phyloP scores from a whole-genome alignment of 1,140 invertebrate species.

The Aphaenogaster ashmeadi region DNA sequence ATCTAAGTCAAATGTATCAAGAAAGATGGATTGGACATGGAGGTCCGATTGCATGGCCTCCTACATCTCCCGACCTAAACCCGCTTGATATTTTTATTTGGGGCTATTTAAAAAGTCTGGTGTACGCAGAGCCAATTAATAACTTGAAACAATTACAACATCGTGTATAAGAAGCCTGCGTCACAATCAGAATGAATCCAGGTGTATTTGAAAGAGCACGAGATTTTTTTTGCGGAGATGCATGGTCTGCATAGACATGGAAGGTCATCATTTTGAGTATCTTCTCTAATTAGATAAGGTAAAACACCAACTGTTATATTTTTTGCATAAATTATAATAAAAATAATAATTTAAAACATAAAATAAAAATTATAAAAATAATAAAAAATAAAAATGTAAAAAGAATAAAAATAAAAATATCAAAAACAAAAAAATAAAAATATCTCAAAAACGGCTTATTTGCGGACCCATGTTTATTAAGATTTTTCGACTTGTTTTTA shows the following conservation, averaged over 20 bases:
- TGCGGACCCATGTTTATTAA: no score
- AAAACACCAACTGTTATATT: neutral
- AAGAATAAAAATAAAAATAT: no score
- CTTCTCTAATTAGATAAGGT: neutral
- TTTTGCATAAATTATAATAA: slow-evolving; percentile 8
- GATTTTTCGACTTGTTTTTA: no score
- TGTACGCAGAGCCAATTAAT: neutral
- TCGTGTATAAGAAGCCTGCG: neutral
- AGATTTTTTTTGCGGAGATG: neutral
- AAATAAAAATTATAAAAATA: no score
- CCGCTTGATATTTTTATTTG: neutral
- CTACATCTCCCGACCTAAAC: neutral
- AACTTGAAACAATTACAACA: neutral
- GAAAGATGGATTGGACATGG: no score
- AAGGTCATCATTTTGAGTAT: neutral
- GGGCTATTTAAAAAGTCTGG: neutral
- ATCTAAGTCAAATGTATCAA: no score
- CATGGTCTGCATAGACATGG: neutral
- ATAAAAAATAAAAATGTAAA: no score
- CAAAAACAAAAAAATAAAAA: no score
- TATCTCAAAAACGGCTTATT: no score
- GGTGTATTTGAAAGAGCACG: neutral
- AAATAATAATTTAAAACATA: neutral
- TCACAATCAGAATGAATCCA: neutral
- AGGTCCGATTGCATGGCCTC: neutral